Percentiles rank a stretch among this genome's conserved stretches.
Evolutionary conservation across 2,888 invertebrate genomes (phyloP).

Genomic region (Drosophila seclusa): DNA sequence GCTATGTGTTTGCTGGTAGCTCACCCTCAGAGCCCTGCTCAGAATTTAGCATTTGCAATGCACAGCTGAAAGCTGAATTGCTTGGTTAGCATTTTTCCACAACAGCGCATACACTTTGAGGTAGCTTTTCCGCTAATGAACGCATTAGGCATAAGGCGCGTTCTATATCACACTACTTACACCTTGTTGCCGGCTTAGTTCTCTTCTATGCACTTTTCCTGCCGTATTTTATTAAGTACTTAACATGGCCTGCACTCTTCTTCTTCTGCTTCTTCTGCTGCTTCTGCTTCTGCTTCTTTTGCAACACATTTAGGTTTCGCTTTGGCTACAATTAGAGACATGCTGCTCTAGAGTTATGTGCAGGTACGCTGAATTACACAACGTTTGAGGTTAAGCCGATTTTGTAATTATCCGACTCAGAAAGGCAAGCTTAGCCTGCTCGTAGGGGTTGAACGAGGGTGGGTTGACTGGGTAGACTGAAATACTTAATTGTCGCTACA

Average conservation of each 20-base stretch:
- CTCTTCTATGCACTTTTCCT: conserved; percentile 8
- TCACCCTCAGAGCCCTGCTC: conserved; percentile 6
- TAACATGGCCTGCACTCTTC: conserved; percentile 15
- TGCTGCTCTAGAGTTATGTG: conserved; percentile 42
- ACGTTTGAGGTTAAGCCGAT: conserved; percentile 83
- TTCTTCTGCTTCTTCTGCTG: neutral
- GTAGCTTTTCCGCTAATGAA: conserved; percentile 80
- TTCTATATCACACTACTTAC: conserved; percentile 50
- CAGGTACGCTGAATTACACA: conserved; percentile 78
- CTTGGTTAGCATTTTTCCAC: conserved; percentile 77
- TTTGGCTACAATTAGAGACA: conserved; percentile 68
- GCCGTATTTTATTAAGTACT: conserved; percentile 53
- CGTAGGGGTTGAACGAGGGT: conserved; percentile 3
- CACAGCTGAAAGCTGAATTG: conserved; percentile 40
- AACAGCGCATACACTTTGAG: conserved; percentile 76
- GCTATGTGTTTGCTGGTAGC: conserved; percentile 3
- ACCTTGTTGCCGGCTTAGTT: conserved; percentile 72
- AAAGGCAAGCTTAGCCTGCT: conserved; percentile 45
- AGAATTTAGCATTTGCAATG: conserved; percentile 41
- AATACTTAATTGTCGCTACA: conserved; percentile 17
- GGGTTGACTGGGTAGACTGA: neutral
- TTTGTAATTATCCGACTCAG: conserved; percentile 82
- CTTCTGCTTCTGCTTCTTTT: conserved; percentile 7
- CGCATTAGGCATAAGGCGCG: conserved; percentile 70
- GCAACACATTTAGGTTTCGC: conserved; percentile 57